These are phyloP conservation scores for Grantiella picta DNA, from an alignment of 2,113 vertebrate genomes.

Conservation along the genomic window DNA sequence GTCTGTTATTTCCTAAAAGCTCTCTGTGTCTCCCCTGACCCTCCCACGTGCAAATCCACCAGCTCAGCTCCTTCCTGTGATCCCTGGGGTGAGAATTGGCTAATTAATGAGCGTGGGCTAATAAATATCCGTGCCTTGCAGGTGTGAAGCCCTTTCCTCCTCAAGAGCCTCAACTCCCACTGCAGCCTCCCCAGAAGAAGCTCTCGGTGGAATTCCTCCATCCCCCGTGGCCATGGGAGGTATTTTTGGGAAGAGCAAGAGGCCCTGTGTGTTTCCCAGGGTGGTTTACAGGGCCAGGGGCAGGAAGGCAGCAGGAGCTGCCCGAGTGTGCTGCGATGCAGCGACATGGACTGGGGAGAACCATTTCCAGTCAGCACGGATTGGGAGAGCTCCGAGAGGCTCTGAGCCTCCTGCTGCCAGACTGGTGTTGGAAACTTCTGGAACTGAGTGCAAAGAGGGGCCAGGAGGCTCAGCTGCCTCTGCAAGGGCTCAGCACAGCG, in stretches of 20 bases:
- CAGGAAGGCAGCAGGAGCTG: accelerated
- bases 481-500: accelerated
- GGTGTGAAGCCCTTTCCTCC: neutral
- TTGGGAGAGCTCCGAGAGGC: neutral
- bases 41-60: neutral
- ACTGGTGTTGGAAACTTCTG: accelerated
- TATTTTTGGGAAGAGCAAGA: slow-evolving; percentile 11
- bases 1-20: neutral
- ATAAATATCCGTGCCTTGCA: neutral
- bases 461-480: too few relatives aligned
- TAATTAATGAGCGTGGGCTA: neutral
- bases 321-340: neutral
- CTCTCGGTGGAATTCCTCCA: too few relatives aligned
- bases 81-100: neutral
- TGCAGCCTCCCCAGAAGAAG: neutral
- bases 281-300: neutral
- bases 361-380: neutral
- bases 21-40: neutral
- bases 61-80: neutral
- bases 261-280: neutral
- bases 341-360: slow-evolving; percentile 22
- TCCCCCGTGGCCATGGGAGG: slow-evolving; percentile 10
- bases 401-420: neutral
- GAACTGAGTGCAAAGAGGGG: accelerated
- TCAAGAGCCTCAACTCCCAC: neutral